Evolutionary conservation across 2,888 invertebrate genomes (phyloP).

Genomic region (Rhogogaster chlorosoma): DNA sequence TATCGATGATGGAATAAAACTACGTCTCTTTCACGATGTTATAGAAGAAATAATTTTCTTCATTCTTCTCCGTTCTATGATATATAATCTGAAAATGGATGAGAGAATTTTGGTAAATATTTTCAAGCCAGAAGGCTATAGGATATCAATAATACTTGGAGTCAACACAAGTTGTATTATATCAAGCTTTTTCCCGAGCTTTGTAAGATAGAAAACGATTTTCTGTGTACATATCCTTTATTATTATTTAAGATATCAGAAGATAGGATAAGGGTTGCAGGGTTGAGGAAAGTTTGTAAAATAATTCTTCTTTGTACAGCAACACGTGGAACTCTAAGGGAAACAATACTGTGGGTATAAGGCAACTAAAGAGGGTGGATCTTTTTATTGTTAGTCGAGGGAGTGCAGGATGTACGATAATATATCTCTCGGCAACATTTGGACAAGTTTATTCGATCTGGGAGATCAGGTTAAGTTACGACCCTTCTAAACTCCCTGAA

Average conservation of each 20-base stretch:
- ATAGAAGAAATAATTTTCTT: background rate
- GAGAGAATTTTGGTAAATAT: background rate
- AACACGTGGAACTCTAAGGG: background rate
- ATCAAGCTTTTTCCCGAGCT: no score
- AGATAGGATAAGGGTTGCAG: no score
- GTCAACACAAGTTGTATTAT: background rate
- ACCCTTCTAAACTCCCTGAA: constrained; percentile 10
- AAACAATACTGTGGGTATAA: background rate
- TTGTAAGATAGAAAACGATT: no score
- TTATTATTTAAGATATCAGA: background rate
- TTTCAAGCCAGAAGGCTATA: background rate
- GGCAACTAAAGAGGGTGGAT: background rate
- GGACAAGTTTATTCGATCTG: constrained; percentile 31
- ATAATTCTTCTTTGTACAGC: background rate
- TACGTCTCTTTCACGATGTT: background rate
- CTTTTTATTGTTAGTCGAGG: background rate
- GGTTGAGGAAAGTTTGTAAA: background rate
- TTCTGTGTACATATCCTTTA: background rate
- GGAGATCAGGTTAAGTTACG: constrained; percentile 15
- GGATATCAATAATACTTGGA: background rate
- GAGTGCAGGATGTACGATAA: background rate
- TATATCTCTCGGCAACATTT: background rate
- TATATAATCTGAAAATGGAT: background rate
- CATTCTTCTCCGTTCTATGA: background rate
- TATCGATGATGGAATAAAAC: background rate